These are phyloP conservation scores for Malthinus flaveolus DNA, from an alignment of 2,888 invertebrate genomes.

Conservation along the genomic window DNA sequence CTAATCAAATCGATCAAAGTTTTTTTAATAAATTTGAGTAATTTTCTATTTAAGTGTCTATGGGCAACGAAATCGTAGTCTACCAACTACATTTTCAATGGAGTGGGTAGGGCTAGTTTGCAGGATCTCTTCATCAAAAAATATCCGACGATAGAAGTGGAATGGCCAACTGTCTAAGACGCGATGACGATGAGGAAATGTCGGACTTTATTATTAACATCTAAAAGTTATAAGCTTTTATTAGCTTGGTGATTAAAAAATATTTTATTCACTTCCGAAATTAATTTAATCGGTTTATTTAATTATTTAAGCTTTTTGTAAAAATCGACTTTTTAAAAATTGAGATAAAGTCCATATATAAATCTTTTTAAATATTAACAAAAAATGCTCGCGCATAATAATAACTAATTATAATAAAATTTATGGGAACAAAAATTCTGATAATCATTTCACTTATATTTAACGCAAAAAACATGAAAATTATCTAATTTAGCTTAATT, in stretches of 20 bases:
- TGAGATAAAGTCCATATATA: constrained; percentile 6
- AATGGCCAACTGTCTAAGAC: too few relatives aligned
- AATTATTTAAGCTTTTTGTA: constrained; percentile 21
- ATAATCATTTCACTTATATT: constrained; percentile 26
- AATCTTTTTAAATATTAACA: constrained; percentile 14
- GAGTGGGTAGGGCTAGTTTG: too few relatives aligned
- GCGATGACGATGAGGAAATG: constrained; percentile 3
- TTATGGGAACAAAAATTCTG: constrained; percentile 18
- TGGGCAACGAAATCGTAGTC: too few relatives aligned
- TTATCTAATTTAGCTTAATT: constrained; percentile 37
- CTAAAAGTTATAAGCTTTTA: constrained; percentile 17
- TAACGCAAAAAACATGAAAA: constrained; percentile 26
- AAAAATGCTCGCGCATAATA: constrained; percentile 18
- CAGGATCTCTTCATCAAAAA: too few relatives aligned
- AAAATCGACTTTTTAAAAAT: constrained; percentile 10
- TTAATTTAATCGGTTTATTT: constrained; percentile 16
- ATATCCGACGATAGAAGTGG: too few relatives aligned
- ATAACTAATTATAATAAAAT: constrained; percentile 26
- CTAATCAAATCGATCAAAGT: too few relatives aligned
- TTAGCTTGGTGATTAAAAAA: constrained; percentile 18
- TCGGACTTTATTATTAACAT: constrained; percentile 27
- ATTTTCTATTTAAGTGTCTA: too few relatives aligned
- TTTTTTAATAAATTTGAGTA: too few relatives aligned
- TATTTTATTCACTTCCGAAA: not conserved
- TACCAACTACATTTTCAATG: too few relatives aligned